Percentiles rank a stretch among this genome's conserved stretches.
Evolutionary conservation across 2,113 vertebrate genomes (phyloP).

Genomic region (Scartelaos histophorus): DNA sequence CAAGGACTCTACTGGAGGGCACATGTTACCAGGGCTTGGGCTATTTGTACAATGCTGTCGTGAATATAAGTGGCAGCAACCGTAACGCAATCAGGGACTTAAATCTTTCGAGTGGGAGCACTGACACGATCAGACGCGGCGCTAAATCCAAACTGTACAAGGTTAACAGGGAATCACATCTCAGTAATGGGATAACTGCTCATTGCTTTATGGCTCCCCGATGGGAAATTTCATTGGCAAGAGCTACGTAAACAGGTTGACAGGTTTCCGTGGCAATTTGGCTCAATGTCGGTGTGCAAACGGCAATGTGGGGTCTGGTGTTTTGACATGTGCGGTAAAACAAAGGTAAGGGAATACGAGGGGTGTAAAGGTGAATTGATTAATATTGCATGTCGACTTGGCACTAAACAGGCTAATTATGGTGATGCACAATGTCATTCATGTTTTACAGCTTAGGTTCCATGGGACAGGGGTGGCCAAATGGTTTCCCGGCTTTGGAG

Average conservation of each 20-base stretch:
- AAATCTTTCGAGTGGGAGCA: constrained; percentile 11
- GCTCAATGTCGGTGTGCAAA: not conserved
- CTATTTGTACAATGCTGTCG: constrained; percentile 28
- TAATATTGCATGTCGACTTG: not conserved
- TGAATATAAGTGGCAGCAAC: constrained; percentile 33
- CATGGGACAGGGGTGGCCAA: not conserved
- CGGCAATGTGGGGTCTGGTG: not conserved
- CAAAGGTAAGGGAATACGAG: not conserved
- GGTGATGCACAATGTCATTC: not conserved
- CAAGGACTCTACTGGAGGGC: constrained; percentile 34
- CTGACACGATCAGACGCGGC: constrained; percentile 1
- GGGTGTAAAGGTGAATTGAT: constrained; percentile 1
- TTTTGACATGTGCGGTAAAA: constrained; percentile 4
- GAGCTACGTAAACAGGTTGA: constrained; percentile 15
- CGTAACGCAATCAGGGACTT: constrained; percentile 41
- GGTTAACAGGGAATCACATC: constrained; percentile 14
- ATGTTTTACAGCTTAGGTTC: not conserved
- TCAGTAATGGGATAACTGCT: constrained; percentile 11
- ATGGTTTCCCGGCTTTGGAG: not conserved
- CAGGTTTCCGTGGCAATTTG: constrained; percentile 10
- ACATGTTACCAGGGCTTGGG: constrained; percentile 22
- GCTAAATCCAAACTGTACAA: constrained; percentile 15
- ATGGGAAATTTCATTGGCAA: constrained; percentile 9
- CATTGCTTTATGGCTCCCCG: constrained; percentile 6
- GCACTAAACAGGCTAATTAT: not conserved